Conservation (phyloP, 1,140 invertebrate genomes). For the Oreohelix idahoensis region DNA sequence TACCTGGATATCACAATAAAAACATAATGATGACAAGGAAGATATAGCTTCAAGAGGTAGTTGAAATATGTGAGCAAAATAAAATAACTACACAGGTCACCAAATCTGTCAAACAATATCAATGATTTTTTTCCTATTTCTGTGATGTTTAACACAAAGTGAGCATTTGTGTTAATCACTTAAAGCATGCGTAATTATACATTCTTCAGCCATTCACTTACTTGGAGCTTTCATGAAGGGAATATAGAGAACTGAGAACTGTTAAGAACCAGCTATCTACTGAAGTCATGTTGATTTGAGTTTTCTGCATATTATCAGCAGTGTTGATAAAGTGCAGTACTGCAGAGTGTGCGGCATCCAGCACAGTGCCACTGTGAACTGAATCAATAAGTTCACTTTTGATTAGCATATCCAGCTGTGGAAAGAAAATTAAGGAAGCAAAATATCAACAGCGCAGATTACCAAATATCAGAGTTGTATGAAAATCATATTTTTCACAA, state of each 20-base stretch:
- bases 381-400: not conserved
- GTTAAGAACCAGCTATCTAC: not conserved
- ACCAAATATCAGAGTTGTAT: too few relatives aligned
- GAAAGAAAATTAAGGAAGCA: not conserved
- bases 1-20: too few relatives aligned
- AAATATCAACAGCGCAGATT: too few relatives aligned
- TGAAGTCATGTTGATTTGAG: not conserved
- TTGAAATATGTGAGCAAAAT: too few relatives aligned
- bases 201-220: not conserved
- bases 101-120: too few relatives aligned
- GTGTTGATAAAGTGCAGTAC: not conserved
- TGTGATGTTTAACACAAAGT: too few relatives aligned
- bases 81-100: too few relatives aligned
- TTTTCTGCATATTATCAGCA: not conserved
- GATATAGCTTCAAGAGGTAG: too few relatives aligned
- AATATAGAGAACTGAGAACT: not conserved
- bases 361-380: not conserved
- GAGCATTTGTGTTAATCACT: too few relatives aligned
- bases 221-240: not conserved
- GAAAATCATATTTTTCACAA: too few relatives aligned
- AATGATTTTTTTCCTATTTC: too few relatives aligned
- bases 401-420: constrained; percentile 19
- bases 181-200: not conserved
- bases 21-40: too few relatives aligned
- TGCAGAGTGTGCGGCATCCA: not conserved